Evolutionary conservation across 1,140 invertebrate species (phyloP).

Genomic region (Drosophila willistoni): DNA sequence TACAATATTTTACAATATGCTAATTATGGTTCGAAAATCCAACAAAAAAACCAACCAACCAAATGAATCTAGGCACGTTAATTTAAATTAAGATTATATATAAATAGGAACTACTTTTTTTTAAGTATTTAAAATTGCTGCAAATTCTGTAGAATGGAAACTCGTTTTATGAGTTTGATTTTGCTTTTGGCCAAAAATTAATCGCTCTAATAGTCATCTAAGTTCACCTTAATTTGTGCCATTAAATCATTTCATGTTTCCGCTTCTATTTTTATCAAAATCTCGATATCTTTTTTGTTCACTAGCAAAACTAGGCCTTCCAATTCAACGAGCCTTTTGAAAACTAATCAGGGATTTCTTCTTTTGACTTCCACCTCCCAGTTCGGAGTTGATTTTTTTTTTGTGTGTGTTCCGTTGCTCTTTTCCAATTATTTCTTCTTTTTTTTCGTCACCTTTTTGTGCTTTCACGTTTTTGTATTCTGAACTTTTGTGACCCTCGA

Average conservation of each 20-base stretch:
- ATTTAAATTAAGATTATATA: neutral
- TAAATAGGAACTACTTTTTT: neutral
- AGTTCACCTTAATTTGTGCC: slow-evolving; percentile 2
- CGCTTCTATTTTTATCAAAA: slow-evolving; percentile 9
- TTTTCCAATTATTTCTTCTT: slow-evolving; percentile 11
- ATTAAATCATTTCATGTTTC: slow-evolving; percentile 7
- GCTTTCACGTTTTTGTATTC: slow-evolving; percentile 4
- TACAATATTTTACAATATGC: slow-evolving; percentile 47
- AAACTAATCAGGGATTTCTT: slow-evolving; percentile 69
- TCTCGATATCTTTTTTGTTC: slow-evolving; percentile 24
- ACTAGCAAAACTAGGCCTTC: slow-evolving; percentile 55
- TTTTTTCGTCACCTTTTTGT: slow-evolving; percentile 52
- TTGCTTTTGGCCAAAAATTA: neutral
- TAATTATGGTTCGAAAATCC: slow-evolving; percentile 36
- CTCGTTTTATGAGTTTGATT: neutral
- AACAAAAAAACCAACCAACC: no score
- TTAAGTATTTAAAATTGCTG: neutral
- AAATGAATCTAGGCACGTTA: no score
- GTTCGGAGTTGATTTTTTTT: neutral
- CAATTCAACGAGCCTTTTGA: slow-evolving; percentile 56
- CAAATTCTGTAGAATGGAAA: neutral
- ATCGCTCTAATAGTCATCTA: neutral
- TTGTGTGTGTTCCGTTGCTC: slow-evolving; percentile 13
- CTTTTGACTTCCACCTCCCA: slow-evolving; percentile 28
- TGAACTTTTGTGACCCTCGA: slow-evolving; percentile 14